Base-by-base conservation (phyloP, 2,797 vertebrate genomes). In the Neosalanx taihuensis region DNA sequence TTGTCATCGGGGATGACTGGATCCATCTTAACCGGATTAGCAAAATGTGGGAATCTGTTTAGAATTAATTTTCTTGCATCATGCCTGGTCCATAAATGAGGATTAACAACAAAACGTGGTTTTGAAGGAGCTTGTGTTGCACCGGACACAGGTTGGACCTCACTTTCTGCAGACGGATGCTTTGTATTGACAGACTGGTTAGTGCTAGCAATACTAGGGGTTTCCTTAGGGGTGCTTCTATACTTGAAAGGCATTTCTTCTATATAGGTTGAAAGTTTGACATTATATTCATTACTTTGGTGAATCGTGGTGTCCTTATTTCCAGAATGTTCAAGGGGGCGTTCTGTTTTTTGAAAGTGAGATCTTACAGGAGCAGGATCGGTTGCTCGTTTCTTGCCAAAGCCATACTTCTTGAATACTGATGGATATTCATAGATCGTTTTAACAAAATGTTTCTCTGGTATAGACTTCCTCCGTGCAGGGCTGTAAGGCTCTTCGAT, bases 341-440 rank as follows among this genome's bases (percentile, higher is more conserved):
- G 30, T 35, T 72, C 67, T 4, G 0, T 51, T 74, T 71, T 69
- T 68, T 18, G 13, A 0, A n/a, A n/a, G 46, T 51, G 29, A 30
- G 13, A 61, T 9, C 5, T 17, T 1, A 56, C 6, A 18, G 71
- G 26, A 23, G 62, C 15, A 20, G 59, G 57, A 35, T 56, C 5
- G 17, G 37, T 15, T 62, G 2, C 2, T 75, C 1, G 13, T 60
- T 67, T 82, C 13, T 29, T 76, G 4, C 72, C 72, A 78, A 91
- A 90, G 23, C 49, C 78, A 37, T 84, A 89, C 74, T 84, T 89
- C 31, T 23, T 51, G 5, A 65, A 71, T 5, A 76, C 56, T 41
- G 29, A 53, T 0, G 69, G 63, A 29, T 68, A 58, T 0, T 3
- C 0, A 1, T 72, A 76, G 58, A 37, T 1, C 1, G 35, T 69